Evolutionary conservation across 2,797 vertebrate species (phyloP).

Genomic region (Ptychobarbus kaznakovi): DNA sequence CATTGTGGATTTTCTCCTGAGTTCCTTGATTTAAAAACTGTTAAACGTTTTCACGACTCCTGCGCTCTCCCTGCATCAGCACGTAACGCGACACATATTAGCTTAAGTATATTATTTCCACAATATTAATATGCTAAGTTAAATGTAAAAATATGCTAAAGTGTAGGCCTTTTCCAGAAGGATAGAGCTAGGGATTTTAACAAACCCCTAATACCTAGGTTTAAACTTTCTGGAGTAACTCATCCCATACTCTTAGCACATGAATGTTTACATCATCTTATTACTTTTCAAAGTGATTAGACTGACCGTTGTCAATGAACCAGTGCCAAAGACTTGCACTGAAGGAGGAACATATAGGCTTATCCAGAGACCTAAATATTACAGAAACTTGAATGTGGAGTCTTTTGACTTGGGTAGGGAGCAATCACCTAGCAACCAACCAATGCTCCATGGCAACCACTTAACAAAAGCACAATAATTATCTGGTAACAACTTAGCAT

Average conservation of each 20-base stretch:
- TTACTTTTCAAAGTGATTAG: neutral
- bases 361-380: neutral
- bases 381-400: neutral
- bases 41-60: too few relatives aligned
- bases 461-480: neutral
- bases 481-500: neutral
- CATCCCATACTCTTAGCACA: neutral
- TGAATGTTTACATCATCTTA: neutral
- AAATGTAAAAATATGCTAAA: neutral
- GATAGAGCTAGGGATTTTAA: neutral
- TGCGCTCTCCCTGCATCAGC: too few relatives aligned
- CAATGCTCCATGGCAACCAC: neutral
- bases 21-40: too few relatives aligned
- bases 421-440: neutral
- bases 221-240: neutral
- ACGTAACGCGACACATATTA: too few relatives aligned
- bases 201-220: neutral
- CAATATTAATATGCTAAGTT: too few relatives aligned
- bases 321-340: neutral
- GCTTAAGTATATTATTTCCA: neutral
- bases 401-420: neutral
- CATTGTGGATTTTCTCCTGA: too few relatives aligned
- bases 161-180: neutral
- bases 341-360: neutral
- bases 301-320: neutral